A percentile compares a stretch with the other conserved stretches of the same genome.
These are phyloP conservation scores for Drosophila mayri DNA, from an alignment of 1,140 invertebrate genomes.

Conservation along the genomic window DNA sequence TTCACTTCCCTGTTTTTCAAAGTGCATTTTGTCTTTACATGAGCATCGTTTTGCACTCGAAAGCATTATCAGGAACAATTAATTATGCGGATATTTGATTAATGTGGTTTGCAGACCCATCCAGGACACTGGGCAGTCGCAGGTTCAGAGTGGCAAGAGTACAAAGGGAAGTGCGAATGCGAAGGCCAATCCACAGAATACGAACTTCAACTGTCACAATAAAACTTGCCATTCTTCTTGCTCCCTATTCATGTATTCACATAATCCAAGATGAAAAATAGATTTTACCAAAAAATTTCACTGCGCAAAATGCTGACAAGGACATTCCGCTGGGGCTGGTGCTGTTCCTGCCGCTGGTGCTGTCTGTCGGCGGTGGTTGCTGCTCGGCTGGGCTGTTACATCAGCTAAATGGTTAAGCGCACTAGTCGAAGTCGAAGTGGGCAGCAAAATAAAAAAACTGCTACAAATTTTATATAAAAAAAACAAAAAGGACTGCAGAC, in stretches of 20 bases:
- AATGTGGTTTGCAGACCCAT: slow-evolving; percentile 38
- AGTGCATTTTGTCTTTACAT: slow-evolving; percentile 30
- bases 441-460: slow-evolving; percentile 35
- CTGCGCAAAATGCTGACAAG: slow-evolving; percentile 81
- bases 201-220: slow-evolving; percentile 75
- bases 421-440: slow-evolving; percentile 57
- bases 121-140: slow-evolving; percentile 11
- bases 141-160: slow-evolving; percentile 4
- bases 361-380: slow-evolving; percentile 35
- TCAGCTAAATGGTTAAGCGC: slow-evolving; percentile 82
- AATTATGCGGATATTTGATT: slow-evolving; percentile 77
- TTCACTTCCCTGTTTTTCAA: neutral
- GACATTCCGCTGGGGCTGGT: slow-evolving; percentile 52
- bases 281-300: slow-evolving; percentile 76
- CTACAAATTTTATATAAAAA: slow-evolving; percentile 70
- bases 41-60: slow-evolving; percentile 23
- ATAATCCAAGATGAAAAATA: slow-evolving; percentile 83
- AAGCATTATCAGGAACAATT: slow-evolving; percentile 42
- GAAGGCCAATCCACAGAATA: slow-evolving; percentile 31
- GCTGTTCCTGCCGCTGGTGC: slow-evolving; percentile 13
- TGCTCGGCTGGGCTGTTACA: slow-evolving; percentile 68
- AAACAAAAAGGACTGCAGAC: slow-evolving; percentile 48
- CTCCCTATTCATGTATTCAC: slow-evolving; percentile 77
- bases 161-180: slow-evolving; percentile 12
- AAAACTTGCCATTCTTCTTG: slow-evolving; percentile 68